Evolutionary conservation across 2,797 vertebrate genomes (phyloP).

Genomic region (Sphaeramia orbicularis): DNA sequence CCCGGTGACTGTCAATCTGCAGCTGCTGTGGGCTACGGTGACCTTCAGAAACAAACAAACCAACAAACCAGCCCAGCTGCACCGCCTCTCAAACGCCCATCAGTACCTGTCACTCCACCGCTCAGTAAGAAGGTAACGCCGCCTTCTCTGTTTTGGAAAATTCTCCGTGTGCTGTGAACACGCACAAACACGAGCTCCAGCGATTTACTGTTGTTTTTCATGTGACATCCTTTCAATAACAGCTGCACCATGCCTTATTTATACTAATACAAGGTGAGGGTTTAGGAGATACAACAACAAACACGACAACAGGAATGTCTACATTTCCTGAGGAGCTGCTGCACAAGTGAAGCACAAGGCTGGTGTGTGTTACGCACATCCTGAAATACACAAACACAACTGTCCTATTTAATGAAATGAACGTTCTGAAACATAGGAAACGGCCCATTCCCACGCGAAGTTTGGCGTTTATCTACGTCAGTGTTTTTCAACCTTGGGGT

Average conservation of each 20-base stretch:
- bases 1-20: constrained; percentile 48
- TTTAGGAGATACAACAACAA: neutral
- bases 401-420: too few species aligned
- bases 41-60: constrained; percentile 19
- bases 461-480: too few species aligned
- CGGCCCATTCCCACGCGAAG: too few species aligned
- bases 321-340: constrained; percentile 15
- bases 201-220: constrained; percentile 12
- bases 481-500: too few species aligned
- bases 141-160: constrained; percentile 6
- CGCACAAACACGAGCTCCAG: neutral
- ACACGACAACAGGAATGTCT: neutral
- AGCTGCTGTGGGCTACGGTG: constrained; percentile 8
- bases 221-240: constrained; percentile 19
- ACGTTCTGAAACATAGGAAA: too few species aligned
- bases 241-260: constrained; percentile 18
- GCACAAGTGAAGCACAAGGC: constrained; percentile 1
- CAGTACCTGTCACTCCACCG: neutral
- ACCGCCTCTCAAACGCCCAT: neutral
- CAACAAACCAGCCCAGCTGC: constrained; percentile 1
- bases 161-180: constrained; percentile 1
- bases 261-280: constrained; percentile 16
- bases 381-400: too few species aligned
- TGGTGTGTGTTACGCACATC: too few species aligned
- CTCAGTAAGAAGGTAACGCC: constrained; percentile 9